Conservation (phyloP, 2,797 vertebrate species). For the Bryconaethiops microstoma region DNA sequence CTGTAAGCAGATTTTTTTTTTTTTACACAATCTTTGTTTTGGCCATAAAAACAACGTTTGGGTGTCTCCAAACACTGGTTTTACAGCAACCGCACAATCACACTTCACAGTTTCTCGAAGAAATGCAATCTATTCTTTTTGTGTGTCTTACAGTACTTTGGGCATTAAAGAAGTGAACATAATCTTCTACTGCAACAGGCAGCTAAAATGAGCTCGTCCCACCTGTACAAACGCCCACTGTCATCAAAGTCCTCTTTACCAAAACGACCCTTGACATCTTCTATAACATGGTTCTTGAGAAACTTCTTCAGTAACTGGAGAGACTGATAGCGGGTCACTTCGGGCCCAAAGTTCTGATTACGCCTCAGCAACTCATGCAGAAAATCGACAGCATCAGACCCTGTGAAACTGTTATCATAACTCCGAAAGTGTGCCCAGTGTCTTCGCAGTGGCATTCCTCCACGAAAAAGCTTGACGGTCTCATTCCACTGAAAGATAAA, state of each 20-base stretch:
- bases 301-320: slow-evolving; percentile 93
- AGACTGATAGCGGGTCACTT: slow-evolving; percentile 91
- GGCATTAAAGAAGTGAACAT: not conserved
- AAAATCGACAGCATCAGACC: slow-evolving; percentile 87
- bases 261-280: slow-evolving; percentile 92
- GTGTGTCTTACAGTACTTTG: not conserved
- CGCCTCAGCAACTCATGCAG: slow-evolving; percentile 83
- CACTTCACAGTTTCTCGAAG: no score
- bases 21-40: no score
- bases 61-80: no score
- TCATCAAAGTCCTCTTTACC: slow-evolving; percentile 95
- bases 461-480: slow-evolving; percentile 90
- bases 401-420: slow-evolving; percentile 89
- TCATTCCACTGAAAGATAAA: slow-evolving; percentile 88
- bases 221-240: slow-evolving; percentile 88
- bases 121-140: no score
- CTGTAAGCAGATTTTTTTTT: no score
- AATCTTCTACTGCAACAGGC: not conserved
- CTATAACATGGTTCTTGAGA: slow-evolving; percentile 92
- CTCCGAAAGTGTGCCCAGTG: slow-evolving; percentile 91
- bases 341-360: slow-evolving; percentile 93
- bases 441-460: slow-evolving; percentile 85
- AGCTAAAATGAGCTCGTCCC: slow-evolving; percentile 33
- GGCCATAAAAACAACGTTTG: no score
- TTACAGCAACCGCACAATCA: no score